A percentile compares a stretch with the other conserved stretches of the same genome.
These are phyloP conservation scores for Diadegma fenestrale DNA, from an alignment of 2,888 invertebrate species.

Conservation along the genomic window DNA sequence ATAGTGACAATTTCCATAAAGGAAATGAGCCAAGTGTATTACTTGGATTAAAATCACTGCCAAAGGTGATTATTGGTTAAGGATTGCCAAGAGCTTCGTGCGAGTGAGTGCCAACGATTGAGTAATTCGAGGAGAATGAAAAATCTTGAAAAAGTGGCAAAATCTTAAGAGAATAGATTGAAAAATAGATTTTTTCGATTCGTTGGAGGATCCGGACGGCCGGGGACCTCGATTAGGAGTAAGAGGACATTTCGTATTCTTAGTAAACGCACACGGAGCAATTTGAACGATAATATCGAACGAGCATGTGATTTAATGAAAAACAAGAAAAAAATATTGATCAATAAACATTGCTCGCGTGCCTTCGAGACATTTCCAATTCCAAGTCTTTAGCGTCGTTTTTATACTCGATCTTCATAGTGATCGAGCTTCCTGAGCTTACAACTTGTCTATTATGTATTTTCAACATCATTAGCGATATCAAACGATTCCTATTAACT, in stretches of 20 bases:
- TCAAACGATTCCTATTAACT: constrained; percentile 20
- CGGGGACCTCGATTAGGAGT: constrained; percentile 34
- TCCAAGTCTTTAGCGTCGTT: constrained; percentile 36
- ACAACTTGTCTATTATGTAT: constrained; percentile 59
- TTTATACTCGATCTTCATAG: constrained; percentile 43
- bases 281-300: constrained; percentile 50
- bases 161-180: neutral
- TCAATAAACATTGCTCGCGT: constrained; percentile 47
- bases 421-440: constrained; percentile 53
- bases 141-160: neutral
- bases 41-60: constrained; percentile 78
- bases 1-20: constrained; percentile 89
- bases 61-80: constrained; percentile 51
- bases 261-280: constrained; percentile 53
- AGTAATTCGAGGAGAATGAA: constrained; percentile 34
- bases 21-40: constrained; percentile 80
- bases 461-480: constrained; percentile 48
- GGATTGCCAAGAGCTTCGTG: constrained; percentile 39
- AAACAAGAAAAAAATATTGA: neutral
- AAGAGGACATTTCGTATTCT: constrained; percentile 23
- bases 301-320: constrained; percentile 32
- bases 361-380: constrained; percentile 60
- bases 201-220: constrained; percentile 29
- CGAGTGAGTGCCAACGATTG: constrained; percentile 62
- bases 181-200: constrained; percentile 13